Evolutionary conservation across 23 tunicate species (phyloP).

Genomic region (Styela clava): DNA sequence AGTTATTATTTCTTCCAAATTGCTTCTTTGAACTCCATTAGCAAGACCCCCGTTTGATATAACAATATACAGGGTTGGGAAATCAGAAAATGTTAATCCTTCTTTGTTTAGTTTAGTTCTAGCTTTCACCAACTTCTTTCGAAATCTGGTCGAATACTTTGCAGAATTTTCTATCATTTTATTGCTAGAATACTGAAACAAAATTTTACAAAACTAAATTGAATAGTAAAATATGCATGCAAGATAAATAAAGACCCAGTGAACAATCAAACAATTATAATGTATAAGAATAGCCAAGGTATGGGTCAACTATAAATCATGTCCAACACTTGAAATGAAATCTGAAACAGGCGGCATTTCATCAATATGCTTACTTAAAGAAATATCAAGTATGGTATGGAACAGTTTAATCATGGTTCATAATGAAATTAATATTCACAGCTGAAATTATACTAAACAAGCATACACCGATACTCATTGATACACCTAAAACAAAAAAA

Average conservation of each 20-base stretch:
- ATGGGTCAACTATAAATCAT: too few species aligned
- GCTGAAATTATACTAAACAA: too few species aligned
- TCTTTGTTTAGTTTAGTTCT: conserved; percentile 26
- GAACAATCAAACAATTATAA: too few species aligned
- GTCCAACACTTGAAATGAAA: too few species aligned
- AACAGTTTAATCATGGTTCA: too few species aligned
- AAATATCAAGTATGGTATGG: too few species aligned
- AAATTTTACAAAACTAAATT: not conserved
- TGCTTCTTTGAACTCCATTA: conserved; percentile 22
- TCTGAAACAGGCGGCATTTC: too few species aligned
- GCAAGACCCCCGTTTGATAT: conserved; percentile 42
- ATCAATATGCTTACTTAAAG: too few species aligned
- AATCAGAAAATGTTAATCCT: not conserved
- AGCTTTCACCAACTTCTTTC: conserved; percentile 16
- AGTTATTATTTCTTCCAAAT: conserved; percentile 7
- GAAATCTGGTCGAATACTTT: conserved; percentile 1
- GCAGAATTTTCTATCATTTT: not conserved
- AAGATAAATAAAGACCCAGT: not conserved
- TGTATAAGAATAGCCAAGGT: too few species aligned
- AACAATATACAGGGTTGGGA: not conserved
- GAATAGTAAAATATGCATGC: not conserved
- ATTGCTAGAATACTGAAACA: not conserved
- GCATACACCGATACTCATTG: too few species aligned
- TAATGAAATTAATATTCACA: too few species aligned
- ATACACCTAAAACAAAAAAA: too few species aligned